A percentile compares a stretch with the other conserved stretches of the same genome.
phyloP scores from a whole-genome alignment of 2,113 vertebrate genomes.

The Menidia beryllina region DNA sequence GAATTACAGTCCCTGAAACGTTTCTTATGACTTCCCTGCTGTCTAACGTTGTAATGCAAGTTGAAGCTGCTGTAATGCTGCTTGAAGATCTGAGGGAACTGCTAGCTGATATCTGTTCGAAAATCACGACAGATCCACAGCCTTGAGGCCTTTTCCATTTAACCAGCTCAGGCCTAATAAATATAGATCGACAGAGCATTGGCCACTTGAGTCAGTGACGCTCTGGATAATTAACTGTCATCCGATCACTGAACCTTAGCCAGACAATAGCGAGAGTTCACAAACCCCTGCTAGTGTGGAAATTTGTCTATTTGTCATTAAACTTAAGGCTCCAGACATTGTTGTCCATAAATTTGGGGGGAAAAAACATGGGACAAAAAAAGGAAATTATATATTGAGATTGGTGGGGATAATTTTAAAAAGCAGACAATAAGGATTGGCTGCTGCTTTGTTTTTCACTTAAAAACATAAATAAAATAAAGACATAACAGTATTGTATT shows the following conservation, averaged over 20 bases:
- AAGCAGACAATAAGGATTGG: too few species aligned
- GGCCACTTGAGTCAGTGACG: constrained; percentile 19
- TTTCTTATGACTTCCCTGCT: not conserved
- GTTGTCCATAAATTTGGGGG: not conserved
- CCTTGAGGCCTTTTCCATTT: constrained; percentile 4
- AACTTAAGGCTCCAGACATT: constrained; percentile 18
- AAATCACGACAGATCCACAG: not conserved
- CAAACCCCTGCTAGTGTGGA: constrained; percentile 10
- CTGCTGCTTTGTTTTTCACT: too few species aligned
- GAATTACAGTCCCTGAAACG: not conserved
- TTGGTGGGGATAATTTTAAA: too few species aligned
- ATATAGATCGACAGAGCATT: constrained; percentile 9
- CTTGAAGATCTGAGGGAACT: not conserved
- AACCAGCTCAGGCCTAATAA: constrained; percentile 22
- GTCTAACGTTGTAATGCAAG: not conserved
- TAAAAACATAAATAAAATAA: too few species aligned
- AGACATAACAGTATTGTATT: too few species aligned
- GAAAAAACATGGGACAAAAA: not conserved
- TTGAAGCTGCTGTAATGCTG: not conserved
- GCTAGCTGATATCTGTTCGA: not conserved
- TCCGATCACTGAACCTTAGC: constrained; percentile 25
- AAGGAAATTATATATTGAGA: too few species aligned
- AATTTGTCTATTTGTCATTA: constrained; percentile 36
- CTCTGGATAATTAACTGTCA: constrained; percentile 26
- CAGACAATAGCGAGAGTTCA: constrained; percentile 33